phyloP scores from a whole-genome alignment of 2,113 vertebrate genomes.

The Coryphaenoides rupestris region DNA sequence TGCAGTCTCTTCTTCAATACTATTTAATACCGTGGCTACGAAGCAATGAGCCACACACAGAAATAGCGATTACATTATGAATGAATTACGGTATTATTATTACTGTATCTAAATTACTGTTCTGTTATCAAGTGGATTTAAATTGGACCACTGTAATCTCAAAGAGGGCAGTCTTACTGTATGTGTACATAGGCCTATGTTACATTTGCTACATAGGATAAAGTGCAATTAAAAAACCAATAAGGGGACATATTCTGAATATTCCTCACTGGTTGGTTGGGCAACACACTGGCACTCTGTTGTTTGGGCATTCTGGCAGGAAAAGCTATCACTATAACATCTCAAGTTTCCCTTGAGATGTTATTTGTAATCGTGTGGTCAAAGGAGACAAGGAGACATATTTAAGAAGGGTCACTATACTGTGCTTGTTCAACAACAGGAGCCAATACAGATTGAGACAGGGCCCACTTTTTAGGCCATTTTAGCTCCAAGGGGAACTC shows the following conservation, averaged over 20 bases:
- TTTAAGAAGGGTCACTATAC: background rate
- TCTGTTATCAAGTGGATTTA: too few species aligned
- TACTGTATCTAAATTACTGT: too few species aligned
- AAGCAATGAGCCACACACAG: background rate
- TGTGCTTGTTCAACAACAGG: background rate
- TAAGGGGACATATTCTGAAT: conserved; percentile 6
- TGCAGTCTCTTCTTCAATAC: conserved; percentile 24
- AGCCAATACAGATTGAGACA: background rate
- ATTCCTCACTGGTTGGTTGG: too few species aligned
- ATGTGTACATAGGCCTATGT: too few species aligned
- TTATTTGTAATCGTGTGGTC: background rate
- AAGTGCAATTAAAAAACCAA: conserved; percentile 56
- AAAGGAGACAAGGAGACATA: too few species aligned
- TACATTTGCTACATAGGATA: conserved; percentile 24
- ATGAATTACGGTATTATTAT: too few species aligned
- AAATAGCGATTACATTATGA: background rate
- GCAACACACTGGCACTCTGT: background rate
- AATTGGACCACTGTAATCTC: too few species aligned
- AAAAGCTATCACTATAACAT: background rate
- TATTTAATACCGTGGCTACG: conserved; percentile 15
- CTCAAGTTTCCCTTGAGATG: background rate
- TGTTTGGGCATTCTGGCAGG: background rate
- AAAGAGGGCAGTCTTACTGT: too few species aligned
- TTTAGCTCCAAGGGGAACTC: too few species aligned
- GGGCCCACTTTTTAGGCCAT: too few species aligned